Evolutionary conservation across 1,140 invertebrate species (phyloP), one percentile per base, ranked within the genome.

Genomic region (Halyomorpha halys): DNA sequence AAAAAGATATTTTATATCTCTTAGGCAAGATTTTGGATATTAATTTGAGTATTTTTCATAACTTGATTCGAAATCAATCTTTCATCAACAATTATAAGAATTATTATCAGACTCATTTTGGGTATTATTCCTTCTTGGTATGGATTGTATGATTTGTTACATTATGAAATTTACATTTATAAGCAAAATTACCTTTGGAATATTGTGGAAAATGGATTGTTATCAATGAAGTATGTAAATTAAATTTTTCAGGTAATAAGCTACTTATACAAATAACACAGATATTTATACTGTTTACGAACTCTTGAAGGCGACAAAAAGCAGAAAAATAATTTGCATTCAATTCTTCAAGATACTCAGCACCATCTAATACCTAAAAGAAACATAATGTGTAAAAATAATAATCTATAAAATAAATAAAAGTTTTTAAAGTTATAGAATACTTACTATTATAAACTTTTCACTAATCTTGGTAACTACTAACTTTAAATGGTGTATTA

Each of bases 171-270:
- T n/a, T n/a, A n/a, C n/a, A n/a, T n/a, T 30, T 30, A 30, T 8
- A 30, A 30, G 27, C 3, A 30, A 30, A 30, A 65, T 62, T 70
- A 80, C 79, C 77, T 76, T 84, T 86, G 16, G 77, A 85, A 71
- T 94, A 95, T 69, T 92, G 89, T 0, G 87, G 81, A 74, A 92
- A 91, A 72, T 86, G 80, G 15, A 94, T 69, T 64, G 82, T 82
- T 27, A 91, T 81, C 0, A 89, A 86, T 66, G 90, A 85, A n/a
- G 80, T 82, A 72, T 84, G 84, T 23, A 78, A 76, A 66, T 81
- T 77, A 72, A 85, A 92, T 70, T 91, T 92, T 68, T 91, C 89
- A 74, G 87, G 90, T 23, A 83, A 75, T 44, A 94, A 77, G 72
- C 89, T 83, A 3, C 85, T 87, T 27, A 90, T 75, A 21, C 94